phyloP scores from a whole-genome alignment of 2,888 invertebrate genomes.

The Drosophila neutralis region DNA sequence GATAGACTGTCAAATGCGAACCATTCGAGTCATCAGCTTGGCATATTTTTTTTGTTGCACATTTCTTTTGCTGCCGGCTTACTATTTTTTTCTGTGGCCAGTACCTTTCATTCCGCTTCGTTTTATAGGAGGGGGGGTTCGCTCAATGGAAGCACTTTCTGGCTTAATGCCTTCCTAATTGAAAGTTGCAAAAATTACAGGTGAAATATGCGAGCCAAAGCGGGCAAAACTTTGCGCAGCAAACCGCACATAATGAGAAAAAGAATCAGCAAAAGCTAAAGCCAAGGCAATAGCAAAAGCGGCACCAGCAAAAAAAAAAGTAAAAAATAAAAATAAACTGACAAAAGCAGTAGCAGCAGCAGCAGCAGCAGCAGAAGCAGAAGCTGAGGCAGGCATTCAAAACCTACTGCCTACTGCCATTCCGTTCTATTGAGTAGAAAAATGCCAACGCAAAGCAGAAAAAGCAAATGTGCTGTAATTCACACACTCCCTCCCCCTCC shows the following conservation, averaged over 20 bases:
- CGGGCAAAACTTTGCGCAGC: slow-evolving; percentile 44
- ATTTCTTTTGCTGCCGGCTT: slow-evolving; percentile 38
- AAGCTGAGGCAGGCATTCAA: slow-evolving; percentile 33
- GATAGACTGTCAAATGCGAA: slow-evolving; percentile 51
- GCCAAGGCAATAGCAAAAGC: slow-evolving; percentile 16
- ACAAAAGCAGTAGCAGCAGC: slow-evolving; percentile 12
- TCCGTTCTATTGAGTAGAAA: slow-evolving; percentile 69
- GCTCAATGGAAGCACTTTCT: slow-evolving; percentile 70
- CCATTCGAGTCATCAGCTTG: slow-evolving; percentile 55
- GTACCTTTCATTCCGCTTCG: slow-evolving; percentile 54
- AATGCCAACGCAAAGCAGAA: slow-evolving; percentile 52
- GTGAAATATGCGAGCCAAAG: slow-evolving; percentile 43
- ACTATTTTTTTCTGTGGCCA: slow-evolving; percentile 25
- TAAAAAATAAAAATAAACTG: slow-evolving; percentile 13
- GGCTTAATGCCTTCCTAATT: slow-evolving; percentile 80
- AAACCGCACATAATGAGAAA: slow-evolving; percentile 72
- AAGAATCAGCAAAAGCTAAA: slow-evolving; percentile 38
- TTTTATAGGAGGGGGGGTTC: not conserved
- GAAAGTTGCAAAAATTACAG: slow-evolving; percentile 72
- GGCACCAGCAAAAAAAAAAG: slow-evolving; percentile 1
- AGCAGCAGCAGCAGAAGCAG: not conserved
- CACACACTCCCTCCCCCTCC: not conserved
- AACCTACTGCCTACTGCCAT: slow-evolving; percentile 31
- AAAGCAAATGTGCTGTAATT: slow-evolving; percentile 33
- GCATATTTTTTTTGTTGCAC: slow-evolving; percentile 45